phyloP scores from a whole-genome alignment of 2,888 invertebrate genomes.

The Malthinus flaveolus region DNA sequence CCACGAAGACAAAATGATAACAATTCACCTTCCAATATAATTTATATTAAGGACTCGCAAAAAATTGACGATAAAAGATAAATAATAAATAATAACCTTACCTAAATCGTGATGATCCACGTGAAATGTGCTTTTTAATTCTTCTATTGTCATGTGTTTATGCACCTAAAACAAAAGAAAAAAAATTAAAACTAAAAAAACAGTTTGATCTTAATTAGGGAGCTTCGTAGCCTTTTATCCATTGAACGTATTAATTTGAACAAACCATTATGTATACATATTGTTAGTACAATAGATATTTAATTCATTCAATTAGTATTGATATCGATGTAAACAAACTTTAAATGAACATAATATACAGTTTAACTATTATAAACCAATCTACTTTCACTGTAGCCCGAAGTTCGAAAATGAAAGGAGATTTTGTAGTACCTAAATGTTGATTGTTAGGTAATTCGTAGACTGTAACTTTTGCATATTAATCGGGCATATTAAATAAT shows the following conservation, averaged over 20 bases:
- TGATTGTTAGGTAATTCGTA: constrained; percentile 26
- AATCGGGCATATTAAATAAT: too few species aligned
- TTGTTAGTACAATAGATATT: too few species aligned
- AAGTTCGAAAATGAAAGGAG: constrained; percentile 30
- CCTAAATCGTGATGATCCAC: constrained; percentile 74
- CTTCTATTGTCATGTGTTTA: constrained; percentile 84
- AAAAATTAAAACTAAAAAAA: neutral
- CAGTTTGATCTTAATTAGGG: neutral
- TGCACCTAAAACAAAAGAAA: constrained; percentile 73
- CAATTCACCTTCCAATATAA: too few species aligned
- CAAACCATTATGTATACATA: neutral
- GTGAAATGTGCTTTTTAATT: constrained; percentile 82
- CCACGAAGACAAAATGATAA: too few species aligned
- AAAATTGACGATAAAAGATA: neutral
- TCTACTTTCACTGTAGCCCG: constrained; percentile 27
- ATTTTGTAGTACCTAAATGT: constrained; percentile 25
- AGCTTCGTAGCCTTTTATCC: neutral
- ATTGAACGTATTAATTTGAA: neutral
- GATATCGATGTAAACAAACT: too few species aligned
- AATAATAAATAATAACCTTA: constrained; percentile 36
- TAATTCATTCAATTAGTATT: too few species aligned
- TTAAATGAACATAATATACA: too few species aligned
- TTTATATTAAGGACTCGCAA: too few species aligned
- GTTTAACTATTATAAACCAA: constrained; percentile 7
- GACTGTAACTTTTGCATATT: neutral